A percentile compares a stretch with the other conserved stretches of the same genome.
phyloP scores from a whole-genome alignment of 1,140 invertebrate genomes.

The Ooceraea biroi region DNA sequence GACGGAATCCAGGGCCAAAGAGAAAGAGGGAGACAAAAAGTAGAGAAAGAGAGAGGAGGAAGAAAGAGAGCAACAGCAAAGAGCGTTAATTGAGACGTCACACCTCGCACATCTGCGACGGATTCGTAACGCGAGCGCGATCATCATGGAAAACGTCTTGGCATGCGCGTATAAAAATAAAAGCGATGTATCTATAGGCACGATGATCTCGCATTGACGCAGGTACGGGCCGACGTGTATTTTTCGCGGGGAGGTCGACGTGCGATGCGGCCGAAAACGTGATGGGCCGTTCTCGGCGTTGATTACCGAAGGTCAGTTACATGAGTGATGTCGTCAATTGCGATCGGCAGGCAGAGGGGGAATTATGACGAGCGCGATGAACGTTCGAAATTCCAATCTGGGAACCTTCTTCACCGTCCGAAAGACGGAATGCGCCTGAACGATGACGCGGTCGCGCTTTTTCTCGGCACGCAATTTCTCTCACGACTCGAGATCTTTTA shows the following conservation, averaged over 20 bases:
- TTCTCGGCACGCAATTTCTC: too few relatives aligned
- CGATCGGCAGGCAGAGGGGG: background rate
- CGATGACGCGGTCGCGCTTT: too few relatives aligned
- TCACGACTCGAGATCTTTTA: too few relatives aligned
- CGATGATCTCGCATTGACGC: slow-evolving; percentile 22
- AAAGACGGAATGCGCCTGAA: too few relatives aligned
- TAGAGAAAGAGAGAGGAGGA: background rate
- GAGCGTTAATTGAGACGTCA: slow-evolving; percentile 62
- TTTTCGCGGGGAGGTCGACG: slow-evolving; percentile 44
- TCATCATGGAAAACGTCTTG: background rate
- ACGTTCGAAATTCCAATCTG: background rate
- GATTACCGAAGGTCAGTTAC: slow-evolving; percentile 31
- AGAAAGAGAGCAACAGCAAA: background rate
- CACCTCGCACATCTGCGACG: background rate
- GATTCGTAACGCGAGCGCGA: slow-evolving; percentile 22
- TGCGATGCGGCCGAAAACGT: slow-evolving; percentile 32
- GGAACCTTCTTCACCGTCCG: too few relatives aligned
- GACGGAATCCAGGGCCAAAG: background rate
- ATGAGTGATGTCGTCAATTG: background rate
- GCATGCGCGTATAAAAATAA: slow-evolving; percentile 48
- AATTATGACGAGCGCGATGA: background rate
- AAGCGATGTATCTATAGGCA: slow-evolving; percentile 25
- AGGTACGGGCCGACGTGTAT: slow-evolving; percentile 36
- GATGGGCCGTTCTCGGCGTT: background rate
- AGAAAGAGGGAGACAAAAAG: background rate